phyloP scores from a whole-genome alignment of 1,140 invertebrate species.

The Mesaphorura yosii region DNA sequence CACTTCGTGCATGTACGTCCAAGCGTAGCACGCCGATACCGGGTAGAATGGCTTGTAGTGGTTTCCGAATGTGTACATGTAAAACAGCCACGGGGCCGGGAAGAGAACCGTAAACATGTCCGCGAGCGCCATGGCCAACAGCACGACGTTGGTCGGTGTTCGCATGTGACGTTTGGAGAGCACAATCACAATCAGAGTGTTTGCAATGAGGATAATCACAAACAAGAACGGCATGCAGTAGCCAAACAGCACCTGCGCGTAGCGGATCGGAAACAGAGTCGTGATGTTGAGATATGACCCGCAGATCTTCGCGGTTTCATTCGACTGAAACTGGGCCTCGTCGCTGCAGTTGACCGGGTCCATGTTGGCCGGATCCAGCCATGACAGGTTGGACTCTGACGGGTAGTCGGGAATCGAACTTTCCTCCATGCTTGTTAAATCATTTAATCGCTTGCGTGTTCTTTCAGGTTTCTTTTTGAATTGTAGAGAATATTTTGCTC shows the following conservation, averaged over 20 bases:
- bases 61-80: conserved; percentile 81
- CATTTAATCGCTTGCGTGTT: too few species aligned
- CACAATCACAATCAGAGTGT: conserved; percentile 61
- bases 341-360: too few species aligned
- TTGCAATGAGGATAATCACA: conserved; percentile 76
- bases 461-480: too few species aligned
- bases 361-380: too few species aligned
- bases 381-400: too few species aligned
- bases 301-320: too few species aligned
- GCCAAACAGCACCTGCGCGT: conserved; percentile 51
- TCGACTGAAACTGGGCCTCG: too few species aligned
- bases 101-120: conserved; percentile 84
- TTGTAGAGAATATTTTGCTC: too few species aligned
- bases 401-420: too few species aligned
- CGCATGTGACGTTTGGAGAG: conserved; percentile 50
- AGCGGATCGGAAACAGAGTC: conserved; percentile 51
- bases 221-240: conserved; percentile 73
- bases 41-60: conserved; percentile 64
- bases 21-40: conserved; percentile 60
- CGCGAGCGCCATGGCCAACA: conserved; percentile 75
- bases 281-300: conserved; percentile 50
- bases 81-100: conserved; percentile 73
- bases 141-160: conserved; percentile 55
- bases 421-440: too few species aligned
- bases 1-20: conserved; percentile 58